These are phyloP conservation scores for Coilia nasus DNA, from an alignment of 2,797 vertebrate genomes.

Conservation along the genomic window DNA sequence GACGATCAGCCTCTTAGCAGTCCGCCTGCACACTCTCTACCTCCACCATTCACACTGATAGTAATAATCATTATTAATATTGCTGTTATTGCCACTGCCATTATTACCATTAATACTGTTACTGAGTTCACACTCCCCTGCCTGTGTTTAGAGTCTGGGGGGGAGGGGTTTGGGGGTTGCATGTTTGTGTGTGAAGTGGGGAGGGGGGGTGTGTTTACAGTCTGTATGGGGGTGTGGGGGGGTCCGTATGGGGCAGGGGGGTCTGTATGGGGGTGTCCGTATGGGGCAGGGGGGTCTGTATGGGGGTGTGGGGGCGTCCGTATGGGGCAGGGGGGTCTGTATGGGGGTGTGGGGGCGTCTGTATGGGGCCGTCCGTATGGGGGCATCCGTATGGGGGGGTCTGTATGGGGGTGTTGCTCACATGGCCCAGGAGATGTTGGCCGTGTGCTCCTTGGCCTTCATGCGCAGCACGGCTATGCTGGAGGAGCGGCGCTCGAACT, in stretches of 20 bases:
- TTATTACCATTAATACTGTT: slow-evolving; percentile 19
- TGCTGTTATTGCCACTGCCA: neutral
- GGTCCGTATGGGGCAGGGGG: too few relatives aligned
- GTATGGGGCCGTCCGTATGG: too few relatives aligned
- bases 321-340: too few relatives aligned
- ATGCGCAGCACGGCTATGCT: slow-evolving; percentile 98
- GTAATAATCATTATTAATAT: neutral
- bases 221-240: too few relatives aligned
- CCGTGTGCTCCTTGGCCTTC: slow-evolving; percentile 98
- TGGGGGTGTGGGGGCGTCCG: too few relatives aligned
- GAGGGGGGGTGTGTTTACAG: too few relatives aligned
- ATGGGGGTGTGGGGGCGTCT: too few relatives aligned
- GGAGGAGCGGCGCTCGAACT: slow-evolving; percentile 95
- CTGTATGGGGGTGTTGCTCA: too few relatives aligned
- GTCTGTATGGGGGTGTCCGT: too few relatives aligned
- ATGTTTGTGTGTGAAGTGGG: too few relatives aligned
- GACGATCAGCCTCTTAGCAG: neutral
- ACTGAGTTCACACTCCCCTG: slow-evolving; percentile 10
- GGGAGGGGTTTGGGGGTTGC: neutral
- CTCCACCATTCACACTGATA: neutral
- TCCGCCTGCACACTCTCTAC: neutral
- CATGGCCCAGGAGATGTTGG: slow-evolving; percentile 96
- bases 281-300: too few relatives aligned
- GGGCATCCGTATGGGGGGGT: too few relatives aligned
- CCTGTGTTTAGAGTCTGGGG: neutral